Evolutionary conservation across 2,888 invertebrate species (phyloP).

Genomic region (Melieria picta): DNA sequence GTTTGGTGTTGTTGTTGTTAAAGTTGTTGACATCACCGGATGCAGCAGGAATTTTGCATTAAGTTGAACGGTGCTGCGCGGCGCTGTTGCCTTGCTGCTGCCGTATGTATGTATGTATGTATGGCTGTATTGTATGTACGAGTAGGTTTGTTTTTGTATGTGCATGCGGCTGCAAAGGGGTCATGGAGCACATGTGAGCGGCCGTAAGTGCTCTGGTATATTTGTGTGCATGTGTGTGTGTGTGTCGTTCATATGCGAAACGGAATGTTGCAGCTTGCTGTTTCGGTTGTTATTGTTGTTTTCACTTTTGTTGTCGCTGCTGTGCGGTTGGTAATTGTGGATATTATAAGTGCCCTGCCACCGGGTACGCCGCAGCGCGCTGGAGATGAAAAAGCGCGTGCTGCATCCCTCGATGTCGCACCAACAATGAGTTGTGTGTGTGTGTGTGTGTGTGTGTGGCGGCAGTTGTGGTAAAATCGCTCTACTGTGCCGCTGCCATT

Average conservation of each 20-base stretch:
- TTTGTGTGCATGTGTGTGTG: constrained; percentile 2
- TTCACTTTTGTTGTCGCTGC: not conserved
- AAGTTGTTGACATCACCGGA: constrained; percentile 50
- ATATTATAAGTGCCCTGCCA: not conserved
- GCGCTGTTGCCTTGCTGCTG: constrained; percentile 8
- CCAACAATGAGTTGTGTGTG: not conserved
- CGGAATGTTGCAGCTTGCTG: not conserved
- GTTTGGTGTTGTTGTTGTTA: constrained; percentile 32
- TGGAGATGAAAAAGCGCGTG: not conserved
- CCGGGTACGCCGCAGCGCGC: no score
- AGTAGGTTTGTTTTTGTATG: not conserved
- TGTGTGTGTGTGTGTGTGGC: not conserved
- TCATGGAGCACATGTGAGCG: not conserved
- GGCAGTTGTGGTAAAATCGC: no score
- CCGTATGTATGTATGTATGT: not conserved
- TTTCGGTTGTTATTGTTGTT: constrained; percentile 11
- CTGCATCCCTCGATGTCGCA: not conserved
- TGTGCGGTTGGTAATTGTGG: constrained; percentile 28
- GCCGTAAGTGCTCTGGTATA: constrained; percentile 10
- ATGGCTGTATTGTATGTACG: not conserved
- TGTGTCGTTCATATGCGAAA: constrained; percentile 6
- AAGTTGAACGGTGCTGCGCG: constrained; percentile 44
- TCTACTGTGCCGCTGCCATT: no score
- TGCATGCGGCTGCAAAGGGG: constrained; percentile 8
- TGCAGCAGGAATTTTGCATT: constrained; percentile 60